Conservation (phyloP, 2,888 invertebrate genomes). For the Trichogramma evanescens region DNA sequence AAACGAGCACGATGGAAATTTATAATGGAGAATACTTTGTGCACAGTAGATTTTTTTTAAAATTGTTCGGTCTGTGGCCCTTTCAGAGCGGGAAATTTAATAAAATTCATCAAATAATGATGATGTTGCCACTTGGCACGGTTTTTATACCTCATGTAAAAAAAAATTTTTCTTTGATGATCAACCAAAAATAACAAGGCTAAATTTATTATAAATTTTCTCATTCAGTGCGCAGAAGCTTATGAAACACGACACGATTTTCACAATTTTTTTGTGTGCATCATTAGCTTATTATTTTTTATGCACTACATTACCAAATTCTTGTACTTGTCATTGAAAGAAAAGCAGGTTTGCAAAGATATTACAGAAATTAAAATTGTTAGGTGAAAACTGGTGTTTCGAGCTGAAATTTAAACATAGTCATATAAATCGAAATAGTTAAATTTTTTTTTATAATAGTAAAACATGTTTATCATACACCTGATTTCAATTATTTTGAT, state of each 20-base stretch:
- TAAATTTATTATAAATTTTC: neutral
- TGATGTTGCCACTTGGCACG: neutral
- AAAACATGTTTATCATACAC: no score
- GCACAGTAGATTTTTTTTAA: neutral
- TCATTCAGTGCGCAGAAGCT: neutral
- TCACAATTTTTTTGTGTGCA: neutral
- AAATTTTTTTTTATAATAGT: no score
- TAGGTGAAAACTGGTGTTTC: no score
- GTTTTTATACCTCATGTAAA: neutral
- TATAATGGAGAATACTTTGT: neutral
- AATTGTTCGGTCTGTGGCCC: slow-evolving; percentile 2
- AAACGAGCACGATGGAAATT: neutral
- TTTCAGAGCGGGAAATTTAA: neutral
- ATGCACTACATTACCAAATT: neutral
- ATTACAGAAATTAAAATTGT: no score
- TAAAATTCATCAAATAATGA: neutral
- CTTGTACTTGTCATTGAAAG: no score
- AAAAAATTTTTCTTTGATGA: neutral
- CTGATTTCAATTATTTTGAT: no score
- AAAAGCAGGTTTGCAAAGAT: no score
- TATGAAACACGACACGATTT: slow-evolving; percentile 3
- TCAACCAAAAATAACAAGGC: neutral
- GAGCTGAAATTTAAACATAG: no score
- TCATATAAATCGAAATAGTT: no score
- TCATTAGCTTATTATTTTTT: neutral